Evolutionary conservation across 2,113 vertebrate species (phyloP).

Genomic region (Aegithalos caudatus): DNA sequence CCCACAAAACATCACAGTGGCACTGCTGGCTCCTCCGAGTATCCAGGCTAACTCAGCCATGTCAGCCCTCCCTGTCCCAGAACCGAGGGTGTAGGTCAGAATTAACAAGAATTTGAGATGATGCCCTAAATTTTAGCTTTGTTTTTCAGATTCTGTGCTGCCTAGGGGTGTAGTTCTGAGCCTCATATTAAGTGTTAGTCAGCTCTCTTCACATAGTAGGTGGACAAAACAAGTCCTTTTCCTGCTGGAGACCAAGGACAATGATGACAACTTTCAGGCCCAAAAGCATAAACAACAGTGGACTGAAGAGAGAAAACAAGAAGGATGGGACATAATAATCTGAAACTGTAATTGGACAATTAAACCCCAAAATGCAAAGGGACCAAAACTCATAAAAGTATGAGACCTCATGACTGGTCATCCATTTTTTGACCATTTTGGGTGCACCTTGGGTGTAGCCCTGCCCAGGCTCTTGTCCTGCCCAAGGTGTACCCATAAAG

Average conservation of each 20-base stretch:
- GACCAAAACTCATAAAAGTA: neutral
- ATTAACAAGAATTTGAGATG: neutral
- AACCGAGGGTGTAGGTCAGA: rapidly evolving
- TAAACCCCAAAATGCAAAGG: neutral
- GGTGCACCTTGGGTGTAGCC: neutral
- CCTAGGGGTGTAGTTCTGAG: neutral
- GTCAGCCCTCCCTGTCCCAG: neutral
- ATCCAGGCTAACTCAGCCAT: neutral
- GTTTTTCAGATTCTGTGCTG: neutral
- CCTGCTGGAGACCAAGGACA: neutral
- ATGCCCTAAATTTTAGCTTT: neutral
- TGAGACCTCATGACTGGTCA: neutral
- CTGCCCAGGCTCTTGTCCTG: neutral
- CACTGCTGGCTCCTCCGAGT: neutral
- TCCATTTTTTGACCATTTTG: neutral
- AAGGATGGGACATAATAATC: neutral
- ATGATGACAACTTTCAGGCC: neutral
- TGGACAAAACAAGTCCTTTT: neutral
- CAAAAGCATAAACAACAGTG: neutral
- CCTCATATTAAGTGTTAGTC: neutral
- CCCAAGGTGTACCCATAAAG: neutral
- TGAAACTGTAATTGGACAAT: neutral
- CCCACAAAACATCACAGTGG: neutral
- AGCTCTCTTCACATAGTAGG: neutral
- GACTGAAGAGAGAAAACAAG: neutral